Evolutionary conservation across 2,888 invertebrate species (phyloP), one percentile per base, ranked within the genome.

Genomic region (Fabriciana adippe): DNA sequence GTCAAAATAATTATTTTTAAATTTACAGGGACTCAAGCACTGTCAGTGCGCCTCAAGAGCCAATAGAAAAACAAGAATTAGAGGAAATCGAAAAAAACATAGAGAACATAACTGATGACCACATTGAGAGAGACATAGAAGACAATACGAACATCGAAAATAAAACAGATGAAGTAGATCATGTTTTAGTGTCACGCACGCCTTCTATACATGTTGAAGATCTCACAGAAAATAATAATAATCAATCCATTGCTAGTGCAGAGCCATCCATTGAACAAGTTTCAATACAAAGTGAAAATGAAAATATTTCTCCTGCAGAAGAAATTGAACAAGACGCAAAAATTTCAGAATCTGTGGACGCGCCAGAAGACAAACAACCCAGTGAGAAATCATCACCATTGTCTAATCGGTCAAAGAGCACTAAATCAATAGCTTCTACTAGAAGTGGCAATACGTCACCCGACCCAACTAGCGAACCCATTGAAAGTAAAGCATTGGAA

Each of bases 141-240:
- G 76, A 76, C 48, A 74, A 74, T 13, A 77, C 77, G 1, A 76
- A 78, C 56, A 72, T 73, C 1, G 75, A 75, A 50, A 74, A 75
- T 47, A 68, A 76, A 14, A 66, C 75, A 3, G 79, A 80, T 47
- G 69, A 62, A 41, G 74, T 66, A 14, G 73, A 79, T 48, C 74
- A 74, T n/a, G 68, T 76, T 11, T 76, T 80, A 4, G 75, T 78
- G 41, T 79, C 81, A 5, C 83, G 84, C 0, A 89, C 90, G 16
- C 89, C 89, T 8, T 90, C 91, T 8, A 83, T 90, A 26, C 82
- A 77, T 57, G 79, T 89, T 53, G 90, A 90, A 69, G 89, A 92
- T 69, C 83, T 81, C 66, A 89, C 89, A 0, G 88, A 89, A 67
- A 87, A 81, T 68, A 85, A 81, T 68, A 85, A 88, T 0, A 81